Percentiles rank a stretch among this genome's conserved stretches.
Evolutionary conservation across 2,888 invertebrate species (phyloP).

Genomic region (Acanthopleura granulata): DNA sequence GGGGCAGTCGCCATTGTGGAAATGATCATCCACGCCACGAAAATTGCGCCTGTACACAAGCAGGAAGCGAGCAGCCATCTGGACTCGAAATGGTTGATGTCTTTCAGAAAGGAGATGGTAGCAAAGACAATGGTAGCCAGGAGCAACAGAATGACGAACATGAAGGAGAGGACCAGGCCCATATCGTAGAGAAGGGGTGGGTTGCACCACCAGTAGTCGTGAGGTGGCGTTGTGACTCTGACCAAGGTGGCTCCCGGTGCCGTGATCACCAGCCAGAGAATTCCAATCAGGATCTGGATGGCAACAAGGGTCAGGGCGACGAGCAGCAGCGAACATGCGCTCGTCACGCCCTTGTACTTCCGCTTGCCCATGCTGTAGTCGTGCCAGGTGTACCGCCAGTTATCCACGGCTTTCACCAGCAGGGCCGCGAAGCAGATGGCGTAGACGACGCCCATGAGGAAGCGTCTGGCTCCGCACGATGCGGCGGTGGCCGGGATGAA

Average conservation of each 20-base stretch:
- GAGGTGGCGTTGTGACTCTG: conserved; percentile 30
- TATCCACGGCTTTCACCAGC: conserved; percentile 69
- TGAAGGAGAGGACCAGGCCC: conserved; percentile 68
- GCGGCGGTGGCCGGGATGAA: conserved; percentile 66
- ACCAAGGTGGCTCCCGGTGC: conserved; percentile 61
- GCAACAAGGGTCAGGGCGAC: conserved; percentile 56
- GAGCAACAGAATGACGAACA: conserved; percentile 69
- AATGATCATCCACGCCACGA: conserved; percentile 69
- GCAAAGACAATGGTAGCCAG: conserved; percentile 68
- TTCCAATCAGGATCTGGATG: conserved; percentile 61
- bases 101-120: conserved; percentile 67
- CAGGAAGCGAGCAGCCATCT: conserved; percentile 65
- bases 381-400: conserved; percentile 63
- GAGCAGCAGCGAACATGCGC: conserved; percentile 62
- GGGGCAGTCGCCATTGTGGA: conserved; percentile 61
- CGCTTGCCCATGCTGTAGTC: conserved; percentile 41
- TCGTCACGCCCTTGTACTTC: conserved; percentile 53
- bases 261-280: conserved; percentile 69
- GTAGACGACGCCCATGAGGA: conserved; percentile 70
- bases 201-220: conserved; percentile 62
- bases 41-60: conserved; percentile 62
- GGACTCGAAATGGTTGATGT: conserved; percentile 68
- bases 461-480: conserved; percentile 68
- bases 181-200: conserved; percentile 62
- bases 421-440: conserved; percentile 69